Conservation (phyloP, 30 jellyfish, hydroid and myxozoan genomes). For the Chrysaora quinquecirrha region DNA sequence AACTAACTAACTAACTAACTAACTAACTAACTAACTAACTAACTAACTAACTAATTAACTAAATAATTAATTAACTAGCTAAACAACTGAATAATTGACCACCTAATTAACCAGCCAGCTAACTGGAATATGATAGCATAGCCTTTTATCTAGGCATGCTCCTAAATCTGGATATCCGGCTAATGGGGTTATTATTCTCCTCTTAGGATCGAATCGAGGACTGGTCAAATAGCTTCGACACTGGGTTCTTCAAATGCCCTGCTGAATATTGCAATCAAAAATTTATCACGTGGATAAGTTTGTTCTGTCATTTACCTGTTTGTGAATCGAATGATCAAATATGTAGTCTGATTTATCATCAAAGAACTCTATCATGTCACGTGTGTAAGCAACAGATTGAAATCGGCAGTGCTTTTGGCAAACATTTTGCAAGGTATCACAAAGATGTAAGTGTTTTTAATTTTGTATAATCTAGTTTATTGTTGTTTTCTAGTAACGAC, state of each 20-base stretch:
- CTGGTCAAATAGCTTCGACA: constrained; percentile 23
- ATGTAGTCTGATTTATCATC: not conserved
- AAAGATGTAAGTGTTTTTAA: constrained; percentile 31
- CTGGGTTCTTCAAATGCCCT: constrained; percentile 43
- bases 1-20: too few species aligned
- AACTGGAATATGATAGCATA: too few species aligned
- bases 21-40: too few species aligned
- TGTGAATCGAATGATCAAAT: constrained; percentile 12
- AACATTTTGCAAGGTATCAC: constrained; percentile 24
- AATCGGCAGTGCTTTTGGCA: constrained; percentile 1
- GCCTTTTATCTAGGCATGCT: too few species aligned
- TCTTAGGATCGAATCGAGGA: constrained; percentile 5
- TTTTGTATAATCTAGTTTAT: too few species aligned
- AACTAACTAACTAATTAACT: too few species aligned
- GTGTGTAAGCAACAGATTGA: constrained; percentile 12
- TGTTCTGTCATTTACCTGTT: constrained; percentile 19
- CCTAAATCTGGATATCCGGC: too few species aligned
- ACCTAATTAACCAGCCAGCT: too few species aligned
- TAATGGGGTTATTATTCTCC: too few species aligned
- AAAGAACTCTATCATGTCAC: constrained; percentile 6
- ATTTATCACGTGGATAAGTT: not conserved
- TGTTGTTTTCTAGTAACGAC: too few species aligned
- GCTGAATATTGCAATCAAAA: constrained; percentile 6
- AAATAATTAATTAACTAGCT: too few species aligned
- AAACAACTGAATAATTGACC: too few species aligned